phyloP scores from a whole-genome alignment of 2,113 vertebrate genomes.

The Athene cunicularia region DNA sequence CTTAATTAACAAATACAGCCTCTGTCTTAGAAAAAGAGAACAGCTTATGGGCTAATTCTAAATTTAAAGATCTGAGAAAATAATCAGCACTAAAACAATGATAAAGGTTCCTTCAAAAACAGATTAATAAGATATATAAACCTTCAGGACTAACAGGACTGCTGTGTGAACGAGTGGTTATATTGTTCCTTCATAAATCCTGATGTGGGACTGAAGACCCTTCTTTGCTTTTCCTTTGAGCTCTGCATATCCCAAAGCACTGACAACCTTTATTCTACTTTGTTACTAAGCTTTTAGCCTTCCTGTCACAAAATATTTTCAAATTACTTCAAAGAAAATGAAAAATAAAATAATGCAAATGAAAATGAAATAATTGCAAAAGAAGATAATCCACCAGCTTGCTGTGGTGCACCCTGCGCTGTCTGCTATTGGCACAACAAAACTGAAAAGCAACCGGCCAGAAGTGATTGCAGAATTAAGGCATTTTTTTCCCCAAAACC shows the following conservation, averaged over 20 bases:
- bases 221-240: not conserved
- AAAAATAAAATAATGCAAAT: not conserved
- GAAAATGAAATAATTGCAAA: not conserved
- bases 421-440: not conserved
- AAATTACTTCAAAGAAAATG: not conserved
- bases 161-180: accelerated
- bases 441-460: not conserved
- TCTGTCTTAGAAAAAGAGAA: not conserved
- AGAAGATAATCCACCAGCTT: not conserved
- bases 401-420: not conserved
- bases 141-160: not conserved
- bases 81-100: not conserved
- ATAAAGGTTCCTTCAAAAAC: not conserved
- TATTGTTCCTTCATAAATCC: not conserved
- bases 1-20: not conserved
- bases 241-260: not conserved
- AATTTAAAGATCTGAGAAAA: not conserved
- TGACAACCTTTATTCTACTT: not conserved
- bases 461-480: not conserved
- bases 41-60: not conserved
- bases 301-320: not conserved
- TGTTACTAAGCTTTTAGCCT: not conserved
- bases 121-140: not conserved
- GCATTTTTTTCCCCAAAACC: not conserved
- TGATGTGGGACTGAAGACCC: accelerated